These are phyloP conservation scores for Allacma fusca DNA, from an alignment of 2,888 invertebrate genomes.

Conservation along the genomic window DNA sequence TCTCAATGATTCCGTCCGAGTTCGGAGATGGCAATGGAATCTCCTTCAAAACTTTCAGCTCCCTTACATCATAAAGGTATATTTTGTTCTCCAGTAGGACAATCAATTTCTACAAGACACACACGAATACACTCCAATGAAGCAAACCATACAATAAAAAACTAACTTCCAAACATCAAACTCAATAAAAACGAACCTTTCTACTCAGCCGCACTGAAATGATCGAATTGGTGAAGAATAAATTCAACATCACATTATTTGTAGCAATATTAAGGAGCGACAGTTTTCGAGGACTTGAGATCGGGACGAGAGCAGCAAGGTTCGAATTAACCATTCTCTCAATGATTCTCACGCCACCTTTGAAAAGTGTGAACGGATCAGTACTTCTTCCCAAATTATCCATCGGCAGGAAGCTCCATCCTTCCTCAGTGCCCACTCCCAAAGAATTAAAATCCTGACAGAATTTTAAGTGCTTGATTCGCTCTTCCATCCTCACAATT, in stretches of 20 bases:
- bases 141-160: too few species aligned
- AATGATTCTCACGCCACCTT: conserved; percentile 81
- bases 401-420: conserved; percentile 51
- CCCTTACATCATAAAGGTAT: conserved; percentile 97
- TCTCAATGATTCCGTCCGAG: conserved; percentile 70
- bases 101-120: conserved; percentile 74
- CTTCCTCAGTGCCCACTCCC: conserved; percentile 55
- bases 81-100: conserved; percentile 97
- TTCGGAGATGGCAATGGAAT: conserved; percentile 90
- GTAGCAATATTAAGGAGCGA: conserved; percentile 97
- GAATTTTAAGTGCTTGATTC: conserved; percentile 52
- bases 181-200: conserved; percentile 62
- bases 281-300: conserved; percentile 86
- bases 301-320: conserved; percentile 91
- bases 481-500: conserved; percentile 46
- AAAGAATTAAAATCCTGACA: conserved; percentile 56
- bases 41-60: conserved; percentile 98
- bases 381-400: not conserved
- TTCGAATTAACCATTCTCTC: conserved; percentile 97
- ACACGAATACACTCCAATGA: conserved; percentile 22
- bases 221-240: conserved; percentile 93
- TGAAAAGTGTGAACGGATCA: too few species aligned
- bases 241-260: conserved; percentile 97
- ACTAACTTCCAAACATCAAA: not conserved
- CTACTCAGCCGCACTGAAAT: conserved; percentile 91